These are phyloP conservation scores for Agelastica alni DNA, from an alignment of 2,888 invertebrate species.

Conservation along the genomic window DNA sequence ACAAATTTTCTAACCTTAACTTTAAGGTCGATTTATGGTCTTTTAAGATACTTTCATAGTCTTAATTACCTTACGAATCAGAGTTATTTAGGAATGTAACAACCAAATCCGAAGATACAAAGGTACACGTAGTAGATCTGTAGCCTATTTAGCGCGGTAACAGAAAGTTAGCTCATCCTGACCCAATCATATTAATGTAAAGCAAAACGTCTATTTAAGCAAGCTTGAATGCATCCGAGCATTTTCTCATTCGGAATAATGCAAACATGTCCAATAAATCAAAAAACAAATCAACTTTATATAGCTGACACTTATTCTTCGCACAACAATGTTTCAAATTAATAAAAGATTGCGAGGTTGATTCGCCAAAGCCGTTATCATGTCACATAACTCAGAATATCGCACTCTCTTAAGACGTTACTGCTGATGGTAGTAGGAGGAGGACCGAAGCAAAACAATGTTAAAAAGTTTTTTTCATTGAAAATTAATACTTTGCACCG, in stretches of 20 bases:
- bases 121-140: no score
- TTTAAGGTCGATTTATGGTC: no score
- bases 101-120: no score
- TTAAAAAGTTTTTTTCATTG: constrained; percentile 36
- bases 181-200: not conserved
- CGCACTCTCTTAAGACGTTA: constrained; percentile 10
- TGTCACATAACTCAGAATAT: constrained; percentile 39
- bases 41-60: no score
- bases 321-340: constrained; percentile 33
- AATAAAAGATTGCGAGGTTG: constrained; percentile 27
- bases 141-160: no score
- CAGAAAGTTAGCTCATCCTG: no score
- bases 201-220: not conserved
- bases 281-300: constrained; percentile 18
- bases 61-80: no score
- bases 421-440: constrained; percentile 10
- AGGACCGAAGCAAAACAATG: constrained; percentile 33
- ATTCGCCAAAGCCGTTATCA: constrained; percentile 33
- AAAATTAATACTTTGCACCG: constrained; percentile 37
- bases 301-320: constrained; percentile 17
- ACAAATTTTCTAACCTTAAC: no score
- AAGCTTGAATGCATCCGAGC: not conserved
- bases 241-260: not conserved
- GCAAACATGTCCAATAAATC: constrained; percentile 9
- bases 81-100: no score